phyloP scores from a whole-genome alignment of 2,113 vertebrate genomes.

The Amia ocellicauda region DNA sequence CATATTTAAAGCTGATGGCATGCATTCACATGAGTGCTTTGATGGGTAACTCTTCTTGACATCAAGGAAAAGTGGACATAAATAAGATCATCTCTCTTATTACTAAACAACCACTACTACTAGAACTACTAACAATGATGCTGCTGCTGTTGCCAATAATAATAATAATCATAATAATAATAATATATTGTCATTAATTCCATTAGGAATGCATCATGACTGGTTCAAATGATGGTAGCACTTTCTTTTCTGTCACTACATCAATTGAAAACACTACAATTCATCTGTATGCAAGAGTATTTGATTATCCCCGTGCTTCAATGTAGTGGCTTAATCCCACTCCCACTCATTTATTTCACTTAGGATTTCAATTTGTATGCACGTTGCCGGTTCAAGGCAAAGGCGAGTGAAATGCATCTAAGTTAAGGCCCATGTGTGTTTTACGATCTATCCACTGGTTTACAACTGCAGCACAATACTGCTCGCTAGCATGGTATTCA shows the following conservation, averaged over 20 bases:
- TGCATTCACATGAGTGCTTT: no score
- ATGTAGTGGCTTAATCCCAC: constrained; percentile 21
- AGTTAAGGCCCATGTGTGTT: neutral
- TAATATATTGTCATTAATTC: no score
- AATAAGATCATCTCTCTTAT: no score
- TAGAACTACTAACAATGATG: no score
- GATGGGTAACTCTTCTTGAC: no score
- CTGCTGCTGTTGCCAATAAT: no score
- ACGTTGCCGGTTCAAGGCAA: constrained; percentile 1
- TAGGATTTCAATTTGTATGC: constrained; percentile 16
- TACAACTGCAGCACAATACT: neutral
- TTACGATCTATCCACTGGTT: neutral
- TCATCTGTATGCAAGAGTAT: constrained; percentile 24
- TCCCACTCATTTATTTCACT: constrained; percentile 21
- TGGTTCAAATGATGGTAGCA: no score
- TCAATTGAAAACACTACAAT: constrained; percentile 12
- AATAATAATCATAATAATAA: no score
- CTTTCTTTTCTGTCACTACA: neutral
- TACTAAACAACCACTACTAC: no score
- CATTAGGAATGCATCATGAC: no score
- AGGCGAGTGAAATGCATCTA: constrained; percentile 2
- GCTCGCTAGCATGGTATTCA: neutral
- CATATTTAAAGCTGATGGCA: no score
- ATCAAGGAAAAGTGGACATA: no score
- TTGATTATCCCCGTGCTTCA: constrained; percentile 8